Percentiles rank a stretch among this genome's conserved stretches.
These are phyloP conservation scores for Macrobrachium nipponense DNA, from an alignment of 1,140 invertebrate species.

Conservation along the genomic window DNA sequence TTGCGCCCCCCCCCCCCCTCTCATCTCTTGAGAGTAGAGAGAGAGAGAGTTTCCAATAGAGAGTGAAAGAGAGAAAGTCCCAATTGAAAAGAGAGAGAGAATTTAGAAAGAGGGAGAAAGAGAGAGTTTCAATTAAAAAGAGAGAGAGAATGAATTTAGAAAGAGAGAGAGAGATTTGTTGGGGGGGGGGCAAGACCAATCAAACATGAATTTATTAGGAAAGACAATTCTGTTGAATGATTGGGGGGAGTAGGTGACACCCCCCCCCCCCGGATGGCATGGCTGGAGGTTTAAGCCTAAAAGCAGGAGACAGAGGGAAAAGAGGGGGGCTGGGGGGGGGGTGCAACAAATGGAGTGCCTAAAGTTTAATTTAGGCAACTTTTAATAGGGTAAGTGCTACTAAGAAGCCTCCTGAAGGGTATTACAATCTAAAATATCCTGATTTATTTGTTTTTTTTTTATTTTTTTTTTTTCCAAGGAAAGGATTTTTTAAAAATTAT, in stretches of 20 bases:
- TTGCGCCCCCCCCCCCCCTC: background rate
- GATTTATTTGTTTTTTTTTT: too few species aligned
- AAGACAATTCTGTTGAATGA: too few species aligned
- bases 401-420: too few species aligned
- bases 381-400: background rate
- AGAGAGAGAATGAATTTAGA: too few species aligned
- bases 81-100: background rate
- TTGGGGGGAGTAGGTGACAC: background rate
- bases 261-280: background rate
- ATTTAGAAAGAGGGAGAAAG: background rate
- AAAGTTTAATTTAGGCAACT: background rate
- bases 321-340: background rate
- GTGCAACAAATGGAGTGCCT: background rate
- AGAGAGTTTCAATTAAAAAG: too few species aligned
- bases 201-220: too few species aligned
- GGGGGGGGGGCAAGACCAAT: too few species aligned
- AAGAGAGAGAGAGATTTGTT: too few species aligned
- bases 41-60: background rate
- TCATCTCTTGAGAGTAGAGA: background rate
- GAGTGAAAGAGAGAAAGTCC: background rate
- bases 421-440: too few species aligned
- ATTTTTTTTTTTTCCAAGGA: too few species aligned
- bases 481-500: too few species aligned
- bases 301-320: slow-evolving; percentile 4
- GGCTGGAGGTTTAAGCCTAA: background rate